Evolutionary conservation across 2,888 invertebrate species (phyloP).

Genomic region (Trachelus tabidus): DNA sequence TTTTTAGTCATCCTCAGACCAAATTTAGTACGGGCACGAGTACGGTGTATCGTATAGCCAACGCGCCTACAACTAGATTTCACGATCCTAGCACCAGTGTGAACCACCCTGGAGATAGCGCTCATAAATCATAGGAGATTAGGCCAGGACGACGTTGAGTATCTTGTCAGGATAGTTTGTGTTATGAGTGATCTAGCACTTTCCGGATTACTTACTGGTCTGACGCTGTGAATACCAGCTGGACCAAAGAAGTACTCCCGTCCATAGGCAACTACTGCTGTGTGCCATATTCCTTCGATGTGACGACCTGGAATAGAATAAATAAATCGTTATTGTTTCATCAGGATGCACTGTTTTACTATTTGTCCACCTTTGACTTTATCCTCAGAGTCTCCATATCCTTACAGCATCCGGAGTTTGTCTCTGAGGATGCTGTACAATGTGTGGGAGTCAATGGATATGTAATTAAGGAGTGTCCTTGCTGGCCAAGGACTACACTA

Average conservation of each 20-base stretch:
- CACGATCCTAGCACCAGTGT: constrained; percentile 13
- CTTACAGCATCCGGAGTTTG: neutral
- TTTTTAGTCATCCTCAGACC: constrained; percentile 61
- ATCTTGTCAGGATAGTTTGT: neutral
- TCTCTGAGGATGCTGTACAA: neutral
- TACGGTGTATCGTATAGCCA: constrained; percentile 60
- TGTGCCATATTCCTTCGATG: constrained; percentile 94
- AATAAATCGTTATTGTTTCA: neutral
- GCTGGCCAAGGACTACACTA: neutral
- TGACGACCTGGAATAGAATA: constrained; percentile 74
- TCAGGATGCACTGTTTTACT: neutral
- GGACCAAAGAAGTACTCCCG: constrained; percentile 91
- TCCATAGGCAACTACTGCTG: constrained; percentile 88
- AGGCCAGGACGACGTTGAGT: neutral
- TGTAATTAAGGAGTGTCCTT: neutral
- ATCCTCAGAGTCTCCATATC: neutral
- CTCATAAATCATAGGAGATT: neutral
- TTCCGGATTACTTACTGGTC: constrained; percentile 78
- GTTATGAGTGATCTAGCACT: neutral
- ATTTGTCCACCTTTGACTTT: neutral
- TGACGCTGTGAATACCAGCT: constrained; percentile 81
- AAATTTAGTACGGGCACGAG: constrained; percentile 61
- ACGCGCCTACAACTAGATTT: constrained; percentile 37
- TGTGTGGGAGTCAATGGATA: neutral
- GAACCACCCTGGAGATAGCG: neutral